Evolutionary conservation across 2,797 vertebrate species (phyloP), one percentile per base, ranked within the genome.

Genomic region (Hyperoplus immaculatus): DNA sequence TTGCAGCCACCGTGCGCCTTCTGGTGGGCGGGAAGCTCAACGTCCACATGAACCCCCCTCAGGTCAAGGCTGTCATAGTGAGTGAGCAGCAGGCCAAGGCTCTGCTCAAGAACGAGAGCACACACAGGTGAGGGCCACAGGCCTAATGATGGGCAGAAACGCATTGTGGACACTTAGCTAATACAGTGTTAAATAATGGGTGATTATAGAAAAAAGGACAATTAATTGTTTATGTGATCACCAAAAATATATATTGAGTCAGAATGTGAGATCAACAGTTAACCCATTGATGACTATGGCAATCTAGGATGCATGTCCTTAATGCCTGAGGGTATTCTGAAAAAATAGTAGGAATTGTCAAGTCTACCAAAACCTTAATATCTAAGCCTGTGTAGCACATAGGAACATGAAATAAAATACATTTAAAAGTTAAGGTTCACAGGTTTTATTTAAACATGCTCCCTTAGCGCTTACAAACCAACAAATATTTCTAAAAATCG

Each of bases 21-120:
- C 93, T 99, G 89, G 98, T 99, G 64, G 97, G 98, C 0, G 97
- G 98, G 64, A 98, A 99, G 92, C 95, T 99, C 85, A 99, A 99
- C 0, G 97, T 99, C 75, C 98, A 99, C 92, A 98, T 99, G 98
- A 99, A 99, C 90, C 98, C 98, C 0, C 98, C 98, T 0, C 97
- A 99, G 90, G 98, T 99, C 81, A 98, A 98, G 85, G 97, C 98
- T 5, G 97, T 97, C 82, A 99, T 99, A 89, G 97, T 99, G 78
- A 99, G 97, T 0, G 98, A 99, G 92, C 96, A 96, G 92, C 98
- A 98, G 91, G 98, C 97, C 90, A 98, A 98, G 91, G 96, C 97
- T 14, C 93, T 99, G 87, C 94, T 98, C 75, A 99, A 98, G 94
- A 99, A 98, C 0, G 97, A 99, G 89, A 99, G 95, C 91, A 98